These are phyloP conservation scores for Arnoldichthys spilopterus DNA, from an alignment of 2,797 vertebrate genomes.

Conservation along the genomic window DNA sequence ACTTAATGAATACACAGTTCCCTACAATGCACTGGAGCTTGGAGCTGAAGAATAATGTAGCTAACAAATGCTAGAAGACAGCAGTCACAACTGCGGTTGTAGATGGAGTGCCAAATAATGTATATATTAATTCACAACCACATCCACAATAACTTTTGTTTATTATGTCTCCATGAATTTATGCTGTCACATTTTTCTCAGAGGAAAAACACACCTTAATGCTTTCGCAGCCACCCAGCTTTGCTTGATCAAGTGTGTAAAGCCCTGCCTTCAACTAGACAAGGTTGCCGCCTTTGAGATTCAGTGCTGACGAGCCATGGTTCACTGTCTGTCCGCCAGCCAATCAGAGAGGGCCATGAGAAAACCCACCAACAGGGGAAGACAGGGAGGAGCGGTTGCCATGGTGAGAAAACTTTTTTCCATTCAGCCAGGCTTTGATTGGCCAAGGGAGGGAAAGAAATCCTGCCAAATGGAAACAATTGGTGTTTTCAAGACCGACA, in stretches of 20 bases:
- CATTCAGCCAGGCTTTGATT: conserved; percentile 70
- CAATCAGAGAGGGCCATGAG: conserved; percentile 58
- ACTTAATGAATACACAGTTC: too few species aligned
- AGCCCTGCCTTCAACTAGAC: conserved; percentile 3
- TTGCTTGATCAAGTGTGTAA: background rate
- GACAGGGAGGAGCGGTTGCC: conserved; percentile 74
- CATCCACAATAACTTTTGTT: too few species aligned
- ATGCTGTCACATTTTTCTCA: too few species aligned
- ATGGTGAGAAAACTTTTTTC: conserved; percentile 67
- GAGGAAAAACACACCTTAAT: too few species aligned
- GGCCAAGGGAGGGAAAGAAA: conserved; percentile 69
- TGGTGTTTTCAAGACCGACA: conserved; percentile 69
- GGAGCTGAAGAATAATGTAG: too few species aligned
- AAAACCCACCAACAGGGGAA: conserved; percentile 66
- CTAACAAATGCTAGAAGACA: too few species aligned
- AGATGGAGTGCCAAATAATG: too few species aligned
- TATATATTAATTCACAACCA: too few species aligned
- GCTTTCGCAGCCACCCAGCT: too few species aligned
- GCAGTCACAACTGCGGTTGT: too few species aligned
- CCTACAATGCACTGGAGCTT: too few species aligned
- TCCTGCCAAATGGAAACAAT: conserved; percentile 82
- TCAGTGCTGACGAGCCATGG: conserved; percentile 56
- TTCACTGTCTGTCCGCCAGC: conserved; percentile 63
- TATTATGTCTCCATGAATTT: too few species aligned
- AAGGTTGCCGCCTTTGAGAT: conserved; percentile 43